A percentile compares a stretch with the other conserved stretches of the same genome.
Evolutionary conservation across 2,113 vertebrate genomes (phyloP).

Genomic region (Gallinago media): DNA sequence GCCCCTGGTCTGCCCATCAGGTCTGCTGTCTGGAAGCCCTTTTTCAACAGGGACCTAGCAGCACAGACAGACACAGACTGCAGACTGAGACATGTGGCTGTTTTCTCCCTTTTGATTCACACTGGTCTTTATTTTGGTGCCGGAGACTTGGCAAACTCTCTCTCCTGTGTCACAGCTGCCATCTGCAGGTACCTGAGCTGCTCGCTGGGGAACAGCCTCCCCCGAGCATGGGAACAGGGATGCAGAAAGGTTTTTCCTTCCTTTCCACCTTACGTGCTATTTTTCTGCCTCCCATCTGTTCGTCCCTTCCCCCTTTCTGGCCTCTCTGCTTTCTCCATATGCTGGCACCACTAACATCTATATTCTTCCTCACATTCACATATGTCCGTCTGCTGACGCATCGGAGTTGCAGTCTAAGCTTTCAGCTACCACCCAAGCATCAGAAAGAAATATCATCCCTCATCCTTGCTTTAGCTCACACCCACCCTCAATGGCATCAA

Average conservation of each 20-base stretch:
- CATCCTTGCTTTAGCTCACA: not conserved
- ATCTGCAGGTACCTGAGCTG: not conserved
- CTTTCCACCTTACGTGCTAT: not conserved
- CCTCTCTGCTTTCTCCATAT: not conserved
- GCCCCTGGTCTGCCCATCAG: accelerated
- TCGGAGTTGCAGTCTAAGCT: not conserved
- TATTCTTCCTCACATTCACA: not conserved
- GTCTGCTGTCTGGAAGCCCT: not conserved
- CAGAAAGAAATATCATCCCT: not conserved
- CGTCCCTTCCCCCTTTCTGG: not conserved
- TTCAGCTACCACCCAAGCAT: not conserved
- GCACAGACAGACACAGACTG: not conserved
- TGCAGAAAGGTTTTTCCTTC: not conserved
- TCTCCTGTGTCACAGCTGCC: not conserved
- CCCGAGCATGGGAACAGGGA: accelerated
- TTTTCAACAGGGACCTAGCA: not conserved
- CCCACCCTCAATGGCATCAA: not conserved
- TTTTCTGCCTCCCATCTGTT: conserved; percentile 2
- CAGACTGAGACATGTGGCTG: not conserved
- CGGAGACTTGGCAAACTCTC: not conserved
- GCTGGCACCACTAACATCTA: not conserved
- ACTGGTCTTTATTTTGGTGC: not conserved
- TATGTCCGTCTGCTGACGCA: not conserved
- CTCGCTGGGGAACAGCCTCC: not conserved
- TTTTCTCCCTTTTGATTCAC: not conserved